phyloP scores from a whole-genome alignment of 1,140 invertebrate species.

The Stegodyphus dumicola region DNA sequence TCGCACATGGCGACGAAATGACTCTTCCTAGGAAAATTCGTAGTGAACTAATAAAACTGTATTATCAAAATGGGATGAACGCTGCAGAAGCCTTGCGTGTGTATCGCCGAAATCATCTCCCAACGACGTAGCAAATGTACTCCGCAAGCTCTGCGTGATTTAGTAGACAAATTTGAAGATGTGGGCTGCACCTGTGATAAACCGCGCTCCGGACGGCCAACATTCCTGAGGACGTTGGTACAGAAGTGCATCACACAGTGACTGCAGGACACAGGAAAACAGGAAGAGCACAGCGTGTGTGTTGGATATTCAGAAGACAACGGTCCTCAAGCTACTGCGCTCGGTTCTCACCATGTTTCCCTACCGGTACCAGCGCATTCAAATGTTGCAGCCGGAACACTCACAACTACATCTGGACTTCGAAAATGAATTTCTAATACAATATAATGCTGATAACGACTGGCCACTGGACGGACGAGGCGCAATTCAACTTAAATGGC shows the following conservation, averaged over 20 bases:
- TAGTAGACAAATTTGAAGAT: background rate
- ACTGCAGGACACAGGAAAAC: background rate
- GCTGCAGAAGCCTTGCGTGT: background rate
- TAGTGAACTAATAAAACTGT: background rate
- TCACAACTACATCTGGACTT: background rate
- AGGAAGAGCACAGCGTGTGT: background rate
- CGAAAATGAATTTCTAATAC: background rate
- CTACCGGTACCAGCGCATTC: background rate
- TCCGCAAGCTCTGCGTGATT: background rate
- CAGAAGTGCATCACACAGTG: background rate
- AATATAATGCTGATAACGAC: background rate
- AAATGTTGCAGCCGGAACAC: background rate
- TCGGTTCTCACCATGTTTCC: background rate
- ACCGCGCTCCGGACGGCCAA: conserved; percentile 2
- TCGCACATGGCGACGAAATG: too few relatives aligned
- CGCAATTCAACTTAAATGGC: too few relatives aligned
- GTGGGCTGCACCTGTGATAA: background rate
- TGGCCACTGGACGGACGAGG: too few relatives aligned
- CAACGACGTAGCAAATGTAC: background rate
- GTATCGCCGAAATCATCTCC: background rate
- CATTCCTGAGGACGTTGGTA: background rate
- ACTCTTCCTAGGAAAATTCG: too few relatives aligned
- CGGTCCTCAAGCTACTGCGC: background rate
- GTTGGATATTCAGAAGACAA: conserved; percentile 1
- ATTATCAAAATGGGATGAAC: background rate